Percentiles rank a stretch among this genome's conserved stretches.
Evolutionary conservation across 64 coral and sea anemone species (phyloP).

Genomic region (Anthopleura sola): DNA sequence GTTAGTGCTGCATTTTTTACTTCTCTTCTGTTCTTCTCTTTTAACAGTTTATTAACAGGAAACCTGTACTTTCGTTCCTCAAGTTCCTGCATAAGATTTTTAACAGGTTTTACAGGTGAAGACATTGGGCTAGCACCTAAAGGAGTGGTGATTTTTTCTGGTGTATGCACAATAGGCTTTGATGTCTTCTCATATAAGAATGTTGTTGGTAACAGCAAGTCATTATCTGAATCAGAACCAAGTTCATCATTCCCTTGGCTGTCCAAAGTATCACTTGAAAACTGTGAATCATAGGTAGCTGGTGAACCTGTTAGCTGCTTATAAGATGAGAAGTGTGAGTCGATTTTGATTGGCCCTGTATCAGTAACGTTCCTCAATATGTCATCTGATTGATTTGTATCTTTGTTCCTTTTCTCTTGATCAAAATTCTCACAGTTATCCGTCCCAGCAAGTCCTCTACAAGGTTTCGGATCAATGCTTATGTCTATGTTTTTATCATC

Average conservation of each 20-base stretch:
- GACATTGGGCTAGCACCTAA: slow-evolving; percentile 23
- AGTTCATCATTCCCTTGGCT: slow-evolving; percentile 2
- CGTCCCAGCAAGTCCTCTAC: background rate
- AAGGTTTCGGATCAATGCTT: too few relatives aligned
- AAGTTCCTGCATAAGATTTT: background rate
- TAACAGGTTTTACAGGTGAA: background rate
- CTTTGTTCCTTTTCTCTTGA: too few relatives aligned
- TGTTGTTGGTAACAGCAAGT: slow-evolving; percentile 60
- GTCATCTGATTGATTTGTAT: too few relatives aligned
- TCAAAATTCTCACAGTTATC: too few relatives aligned
- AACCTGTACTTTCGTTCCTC: slow-evolving; percentile 53
- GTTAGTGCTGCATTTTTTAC: slow-evolving; percentile 46
- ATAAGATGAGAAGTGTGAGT: background rate
- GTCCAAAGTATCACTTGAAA: background rate
- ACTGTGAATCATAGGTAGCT: background rate
- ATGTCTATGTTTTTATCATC: background rate
- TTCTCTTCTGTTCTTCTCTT: slow-evolving; percentile 49
- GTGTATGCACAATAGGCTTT: slow-evolving; percentile 49
- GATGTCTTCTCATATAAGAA: slow-evolving; percentile 51
- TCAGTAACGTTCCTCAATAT: background rate
- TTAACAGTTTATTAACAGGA: slow-evolving; percentile 61
- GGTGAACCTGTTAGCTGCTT: background rate
- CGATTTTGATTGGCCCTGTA: background rate
- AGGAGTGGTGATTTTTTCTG: slow-evolving; percentile 60
- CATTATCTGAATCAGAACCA: slow-evolving; percentile 65